Evolutionary conservation across 2,113 vertebrate species (phyloP).

Genomic region (Anser cygnoides): DNA sequence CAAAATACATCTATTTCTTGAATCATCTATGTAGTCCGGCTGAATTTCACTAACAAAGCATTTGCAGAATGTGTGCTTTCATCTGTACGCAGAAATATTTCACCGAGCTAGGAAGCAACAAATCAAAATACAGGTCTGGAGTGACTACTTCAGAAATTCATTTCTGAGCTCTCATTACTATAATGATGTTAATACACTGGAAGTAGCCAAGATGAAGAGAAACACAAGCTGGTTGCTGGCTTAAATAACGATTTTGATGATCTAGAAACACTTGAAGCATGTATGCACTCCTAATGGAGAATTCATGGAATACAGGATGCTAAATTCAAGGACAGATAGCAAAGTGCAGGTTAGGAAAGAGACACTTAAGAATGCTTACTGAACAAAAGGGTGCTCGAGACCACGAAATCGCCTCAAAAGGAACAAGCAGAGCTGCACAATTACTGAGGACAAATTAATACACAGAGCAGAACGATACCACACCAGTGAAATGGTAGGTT

Average conservation of each 20-base stretch:
- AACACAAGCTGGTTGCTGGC: not conserved
- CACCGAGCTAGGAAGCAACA: not conserved
- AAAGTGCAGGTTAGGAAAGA: not conserved
- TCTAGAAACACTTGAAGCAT: not conserved
- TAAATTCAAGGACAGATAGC: not conserved
- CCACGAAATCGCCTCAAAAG: not conserved
- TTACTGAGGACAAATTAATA: not conserved
- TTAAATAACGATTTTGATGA: not conserved
- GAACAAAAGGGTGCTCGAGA: not conserved
- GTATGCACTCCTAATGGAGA: accelerated
- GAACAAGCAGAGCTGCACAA: not conserved
- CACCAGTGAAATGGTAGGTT: not conserved
- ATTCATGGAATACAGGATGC: not conserved
- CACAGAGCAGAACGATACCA: not conserved
- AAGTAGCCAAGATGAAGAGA: not conserved
- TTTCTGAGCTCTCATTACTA: not conserved
- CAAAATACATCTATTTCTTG: not conserved
- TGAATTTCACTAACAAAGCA: not conserved
- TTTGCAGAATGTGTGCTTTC: not conserved
- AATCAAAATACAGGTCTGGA: not conserved
- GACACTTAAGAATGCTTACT: not conserved
- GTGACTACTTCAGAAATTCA: not conserved
- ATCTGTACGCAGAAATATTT: not conserved
- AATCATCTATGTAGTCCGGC: not conserved
- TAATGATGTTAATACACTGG: not conserved